phyloP scores from a whole-genome alignment of 2,113 vertebrate species.

The Todiramphus chloris region DNA sequence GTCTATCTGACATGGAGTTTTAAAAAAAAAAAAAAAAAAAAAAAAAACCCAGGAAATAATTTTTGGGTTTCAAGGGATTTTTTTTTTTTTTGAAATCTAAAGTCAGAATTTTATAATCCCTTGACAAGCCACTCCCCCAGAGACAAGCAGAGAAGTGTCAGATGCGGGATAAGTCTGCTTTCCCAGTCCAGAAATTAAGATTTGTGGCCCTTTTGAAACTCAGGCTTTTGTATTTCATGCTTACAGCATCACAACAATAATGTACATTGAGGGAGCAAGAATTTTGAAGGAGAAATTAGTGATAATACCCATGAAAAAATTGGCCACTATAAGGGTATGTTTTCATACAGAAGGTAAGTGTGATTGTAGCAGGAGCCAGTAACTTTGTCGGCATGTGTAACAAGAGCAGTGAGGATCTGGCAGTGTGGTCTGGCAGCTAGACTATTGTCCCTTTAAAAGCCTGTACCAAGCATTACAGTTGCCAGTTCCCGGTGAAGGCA shows the following conservation, averaged over 20 bases:
- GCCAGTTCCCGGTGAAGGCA: constrained; percentile 51
- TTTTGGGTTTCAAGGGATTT: neutral
- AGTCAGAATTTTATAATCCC: neutral
- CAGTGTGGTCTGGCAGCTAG: constrained; percentile 3
- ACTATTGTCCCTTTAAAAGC: constrained; percentile 41
- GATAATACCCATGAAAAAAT: neutral
- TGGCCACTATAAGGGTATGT: neutral
- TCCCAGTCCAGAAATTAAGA: neutral
- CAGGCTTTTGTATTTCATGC: neutral
- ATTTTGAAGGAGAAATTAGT: neutral
- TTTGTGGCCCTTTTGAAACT: neutral
- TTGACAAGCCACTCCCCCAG: neutral
- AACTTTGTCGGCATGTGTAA: neutral
- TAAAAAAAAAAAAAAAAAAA: neutral
- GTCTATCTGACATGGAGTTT: neutral
- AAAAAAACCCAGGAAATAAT: neutral
- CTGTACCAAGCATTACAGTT: constrained; percentile 14
- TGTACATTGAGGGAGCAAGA: neutral
- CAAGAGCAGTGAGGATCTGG: neutral
- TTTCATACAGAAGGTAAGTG: neutral
- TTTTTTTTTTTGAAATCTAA: neutral
- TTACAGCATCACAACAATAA: neutral
- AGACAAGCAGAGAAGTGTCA: neutral
- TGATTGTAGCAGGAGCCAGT: neutral
- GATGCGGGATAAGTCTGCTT: neutral